Evolutionary conservation across 1,140 invertebrate genomes (phyloP).

Genomic region (Drosophila takahashii): DNA sequence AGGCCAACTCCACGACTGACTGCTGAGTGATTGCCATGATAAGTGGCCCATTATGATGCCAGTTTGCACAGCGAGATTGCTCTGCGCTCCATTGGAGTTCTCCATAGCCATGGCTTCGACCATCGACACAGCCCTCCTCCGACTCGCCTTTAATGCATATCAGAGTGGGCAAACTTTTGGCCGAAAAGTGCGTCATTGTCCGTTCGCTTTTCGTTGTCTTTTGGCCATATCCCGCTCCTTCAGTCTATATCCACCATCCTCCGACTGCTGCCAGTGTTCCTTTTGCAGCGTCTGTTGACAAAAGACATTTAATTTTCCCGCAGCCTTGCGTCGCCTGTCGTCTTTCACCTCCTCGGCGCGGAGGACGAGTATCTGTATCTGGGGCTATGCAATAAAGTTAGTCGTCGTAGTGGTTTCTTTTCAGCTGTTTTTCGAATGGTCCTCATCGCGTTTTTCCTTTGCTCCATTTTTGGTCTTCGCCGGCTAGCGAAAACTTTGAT

Average conservation of each 20-base stretch:
- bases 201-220: slow-evolving; percentile 33
- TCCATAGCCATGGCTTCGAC: slow-evolving; percentile 8
- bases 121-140: slow-evolving; percentile 15
- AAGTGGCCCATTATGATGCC: slow-evolving; percentile 82
- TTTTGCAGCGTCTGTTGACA: slow-evolving; percentile 71
- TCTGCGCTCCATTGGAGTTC: slow-evolving; percentile 69
- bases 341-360: slow-evolving; percentile 30
- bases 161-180: slow-evolving; percentile 74
- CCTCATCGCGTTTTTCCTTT: slow-evolving; percentile 37
- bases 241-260: background rate
- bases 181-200: slow-evolving; percentile 74
- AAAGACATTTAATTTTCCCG: slow-evolving; percentile 80
- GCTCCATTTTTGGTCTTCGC: slow-evolving; percentile 56
- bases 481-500: slow-evolving; percentile 73
- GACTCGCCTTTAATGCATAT: slow-evolving; percentile 76
- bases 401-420: slow-evolving; percentile 50
- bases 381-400: slow-evolving; percentile 74
- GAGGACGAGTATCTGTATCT: slow-evolving; percentile 50
- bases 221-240: slow-evolving; percentile 1
- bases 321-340: slow-evolving; percentile 52
- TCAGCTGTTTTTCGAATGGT: slow-evolving; percentile 35
- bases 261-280: slow-evolving; percentile 19
- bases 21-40: slow-evolving; percentile 82
- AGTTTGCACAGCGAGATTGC: slow-evolving; percentile 75
- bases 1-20: slow-evolving; percentile 49